Conservation (phyloP, 2,113 vertebrate genomes). For the Atherinomorus stipes region DNA sequence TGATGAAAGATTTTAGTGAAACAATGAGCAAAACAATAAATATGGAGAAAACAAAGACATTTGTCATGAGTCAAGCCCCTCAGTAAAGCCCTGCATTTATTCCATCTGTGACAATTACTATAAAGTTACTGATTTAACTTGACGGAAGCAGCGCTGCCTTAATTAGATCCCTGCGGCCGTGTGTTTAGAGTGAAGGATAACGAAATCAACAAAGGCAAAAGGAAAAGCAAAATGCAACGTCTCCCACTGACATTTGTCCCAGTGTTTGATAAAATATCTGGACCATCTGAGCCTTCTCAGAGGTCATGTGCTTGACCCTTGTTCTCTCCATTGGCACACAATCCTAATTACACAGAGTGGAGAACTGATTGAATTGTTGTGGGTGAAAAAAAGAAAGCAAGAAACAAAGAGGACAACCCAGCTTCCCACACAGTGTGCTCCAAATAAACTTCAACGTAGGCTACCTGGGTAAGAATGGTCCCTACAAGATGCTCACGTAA, state of each 20-base stretch:
- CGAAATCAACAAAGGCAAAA: slow-evolving; percentile 8
- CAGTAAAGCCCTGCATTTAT: slow-evolving; percentile 28
- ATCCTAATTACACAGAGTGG: slow-evolving; percentile 51
- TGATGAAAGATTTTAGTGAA: not conserved
- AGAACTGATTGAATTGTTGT: slow-evolving; percentile 54
- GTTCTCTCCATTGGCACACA: slow-evolving; percentile 20
- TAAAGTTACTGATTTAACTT: slow-evolving; percentile 42
- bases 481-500: not conserved
- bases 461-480: slow-evolving; percentile 24
- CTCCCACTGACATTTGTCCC: slow-evolving; percentile 44
- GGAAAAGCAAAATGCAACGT: slow-evolving; percentile 41
- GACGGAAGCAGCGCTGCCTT: slow-evolving; percentile 24
- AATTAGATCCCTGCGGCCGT: slow-evolving; percentile 57
- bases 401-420: not conserved
- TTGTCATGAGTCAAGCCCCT: slow-evolving; percentile 17
- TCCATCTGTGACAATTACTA: slow-evolving; percentile 45
- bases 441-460: slow-evolving; percentile 36
- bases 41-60: not conserved
- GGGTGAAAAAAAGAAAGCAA: not conserved
- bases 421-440: not conserved
- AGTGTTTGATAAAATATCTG: slow-evolving; percentile 51
- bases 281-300: slow-evolving; percentile 12
- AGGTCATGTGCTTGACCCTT: slow-evolving; percentile 35
- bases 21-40: too few relatives aligned
- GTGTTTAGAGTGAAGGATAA: slow-evolving; percentile 47